Base-by-base conservation (phyloP, 1,140 invertebrate genomes). In the Tetragonula clypearis region DNA sequence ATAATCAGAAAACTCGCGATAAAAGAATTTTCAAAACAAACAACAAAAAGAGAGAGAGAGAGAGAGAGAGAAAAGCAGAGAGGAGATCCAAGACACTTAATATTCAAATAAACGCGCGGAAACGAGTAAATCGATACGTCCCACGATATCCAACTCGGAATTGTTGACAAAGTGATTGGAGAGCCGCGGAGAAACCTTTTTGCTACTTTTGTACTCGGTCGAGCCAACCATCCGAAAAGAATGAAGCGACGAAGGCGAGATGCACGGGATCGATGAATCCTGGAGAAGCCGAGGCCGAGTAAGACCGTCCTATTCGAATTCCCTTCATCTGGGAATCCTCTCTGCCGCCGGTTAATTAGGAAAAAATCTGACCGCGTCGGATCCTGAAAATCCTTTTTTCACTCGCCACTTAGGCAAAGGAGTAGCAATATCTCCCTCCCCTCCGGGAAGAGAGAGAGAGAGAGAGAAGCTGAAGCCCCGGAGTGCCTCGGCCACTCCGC, bases 341-440 rank as follows among this genome's bases (percentile, higher is more conserved):
- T 35, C 41, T 49, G 6, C 41, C 41, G 6, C 60, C 60, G 26
- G 71, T 79, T 87, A 87, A 88, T 78, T 82, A 82, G 26, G 26
- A 68, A 60, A 49, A 77, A 86, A 86, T 71, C 62, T 66, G 17
- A 53, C 66, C 8, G 55, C 41, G 19, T 14, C 53, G 15, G 21
- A 60, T 79, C 9, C 65, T 75, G 55, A 49, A 79, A 85, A 68
- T 75, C 15, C 66, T 87, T 26, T 49, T 49, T 49, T 49, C 6
- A 49, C 55, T 81, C 30, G 60, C 68, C 84, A 79, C 75, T 88
- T 84, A 71, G 65, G 55, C 35, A 72, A 77, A 78, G 56, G 74
- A 80, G 71, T 76, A 79, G 75, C 86, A 88, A 88, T 86, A 83
- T 78, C 4, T 3, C 41, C 41, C 62, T 56, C 30, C 35, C 35